Percentiles rank a stretch among this genome's conserved stretches.
Conservation (phyloP, 2,888 invertebrate species). For the Eueremaeus valkanovi region DNA sequence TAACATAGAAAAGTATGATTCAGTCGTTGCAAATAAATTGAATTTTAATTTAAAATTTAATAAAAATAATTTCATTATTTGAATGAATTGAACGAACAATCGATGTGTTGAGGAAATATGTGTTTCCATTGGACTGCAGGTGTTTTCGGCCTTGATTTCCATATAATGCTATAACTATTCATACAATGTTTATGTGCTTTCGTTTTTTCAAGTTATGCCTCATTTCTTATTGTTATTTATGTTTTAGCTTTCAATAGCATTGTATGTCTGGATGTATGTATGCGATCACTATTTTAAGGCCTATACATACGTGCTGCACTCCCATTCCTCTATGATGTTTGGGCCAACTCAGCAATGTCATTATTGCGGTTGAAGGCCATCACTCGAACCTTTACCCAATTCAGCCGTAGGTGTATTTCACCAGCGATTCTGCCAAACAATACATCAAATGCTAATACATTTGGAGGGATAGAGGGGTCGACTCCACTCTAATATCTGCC, state of each 20-base stretch:
- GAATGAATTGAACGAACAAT: too few relatives aligned
- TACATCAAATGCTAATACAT: not conserved
- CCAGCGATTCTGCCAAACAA: not conserved
- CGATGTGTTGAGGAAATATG: too few relatives aligned
- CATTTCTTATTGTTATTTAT: constrained; percentile 24
- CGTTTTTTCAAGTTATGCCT: not conserved
- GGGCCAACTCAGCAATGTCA: not conserved
- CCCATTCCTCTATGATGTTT: too few relatives aligned
- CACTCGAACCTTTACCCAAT: not conserved
- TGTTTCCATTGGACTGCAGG: too few relatives aligned
- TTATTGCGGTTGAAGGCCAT: not conserved
- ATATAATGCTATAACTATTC: not conserved
- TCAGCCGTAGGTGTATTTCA: not conserved
- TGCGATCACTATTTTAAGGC: too few relatives aligned
- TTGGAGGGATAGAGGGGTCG: not conserved
- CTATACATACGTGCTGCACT: too few relatives aligned
- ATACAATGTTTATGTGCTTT: not conserved
- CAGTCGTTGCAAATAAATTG: too few relatives aligned
- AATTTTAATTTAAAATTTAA: too few relatives aligned
- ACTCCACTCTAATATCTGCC: too few relatives aligned
- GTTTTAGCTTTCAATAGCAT: not conserved
- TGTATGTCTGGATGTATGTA: too few relatives aligned
- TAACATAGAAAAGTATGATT: too few relatives aligned
- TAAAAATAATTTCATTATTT: too few relatives aligned
- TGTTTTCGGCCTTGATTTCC: constrained; percentile 1